phyloP scores from a whole-genome alignment of 2,797 vertebrate genomes.

The Podarcis lilfordi region DNA sequence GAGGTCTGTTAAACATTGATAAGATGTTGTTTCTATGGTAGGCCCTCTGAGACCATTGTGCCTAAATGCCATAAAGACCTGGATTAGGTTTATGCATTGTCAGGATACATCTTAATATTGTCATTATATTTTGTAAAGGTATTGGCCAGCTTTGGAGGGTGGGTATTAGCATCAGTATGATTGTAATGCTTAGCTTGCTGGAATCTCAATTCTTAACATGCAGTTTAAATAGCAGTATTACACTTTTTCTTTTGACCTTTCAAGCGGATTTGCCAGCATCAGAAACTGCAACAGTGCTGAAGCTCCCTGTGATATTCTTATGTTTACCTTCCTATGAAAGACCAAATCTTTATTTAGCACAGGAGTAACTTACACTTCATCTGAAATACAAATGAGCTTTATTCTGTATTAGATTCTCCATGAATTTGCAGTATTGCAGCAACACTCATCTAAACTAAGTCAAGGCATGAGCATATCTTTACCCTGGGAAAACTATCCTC shows the following conservation, averaged over 20 bases:
- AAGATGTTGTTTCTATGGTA: slow-evolving; percentile 67
- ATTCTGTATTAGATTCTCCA: neutral
- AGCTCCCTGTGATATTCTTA: neutral
- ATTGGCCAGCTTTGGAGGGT: slow-evolving; percentile 60
- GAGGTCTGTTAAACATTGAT: slow-evolving; percentile 79
- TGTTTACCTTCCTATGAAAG: neutral
- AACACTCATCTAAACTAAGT: neutral
- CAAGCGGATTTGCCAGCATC: slow-evolving; percentile 42
- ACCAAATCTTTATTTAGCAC: neutral
- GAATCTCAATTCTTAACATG: slow-evolving; percentile 25
- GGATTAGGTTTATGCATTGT: slow-evolving; percentile 72
- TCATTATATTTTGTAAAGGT: slow-evolving; percentile 51
- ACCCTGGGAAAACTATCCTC: no score
- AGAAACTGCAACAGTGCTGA: slow-evolving; percentile 24
- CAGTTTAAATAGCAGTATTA: slow-evolving; percentile 41
- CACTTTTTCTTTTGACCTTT: slow-evolving; percentile 2
- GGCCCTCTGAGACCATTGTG: slow-evolving; percentile 67
- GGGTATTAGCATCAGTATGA: slow-evolving; percentile 65
- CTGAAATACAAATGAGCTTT: accelerated
- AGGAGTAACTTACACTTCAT: slow-evolving; percentile 47
- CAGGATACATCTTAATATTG: slow-evolving; percentile 60
- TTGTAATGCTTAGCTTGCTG: slow-evolving; percentile 53
- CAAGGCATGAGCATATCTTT: neutral
- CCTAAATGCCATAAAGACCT: slow-evolving; percentile 71
- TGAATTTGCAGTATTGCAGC: neutral